Base-by-base conservation (phyloP, 2,888 invertebrate genomes). In the Hirtodrosophila trivittata region DNA sequence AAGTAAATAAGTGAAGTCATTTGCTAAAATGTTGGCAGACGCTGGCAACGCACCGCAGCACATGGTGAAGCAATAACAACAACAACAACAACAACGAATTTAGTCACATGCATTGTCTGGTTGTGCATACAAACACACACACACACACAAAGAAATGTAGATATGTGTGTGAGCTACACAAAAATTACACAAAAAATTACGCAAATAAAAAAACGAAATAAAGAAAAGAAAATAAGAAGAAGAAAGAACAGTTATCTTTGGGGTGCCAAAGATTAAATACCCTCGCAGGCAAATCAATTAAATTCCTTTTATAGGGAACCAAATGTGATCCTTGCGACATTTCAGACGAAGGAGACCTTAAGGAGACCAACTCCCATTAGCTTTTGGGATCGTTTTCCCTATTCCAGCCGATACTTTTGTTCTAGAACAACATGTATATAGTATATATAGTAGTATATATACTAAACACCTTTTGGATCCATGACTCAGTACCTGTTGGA, bases 1-100 rank as follows among this genome's bases (percentile, higher is more conserved):
- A 70, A 69, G 66, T 69, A 65, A 67, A 67, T 68, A 73, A 76
- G 85, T 88, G 78, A 88, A 89, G 89, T 88, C 87, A 86, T 89
- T 88, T 89, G 87, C 78, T 73, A 75, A 85, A 87, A 83, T 77
- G 70, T 77, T 71, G 71, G 66, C 70, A 46, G 69, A 67, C 67
- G 64, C n/a, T 28, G 28, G 62, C 69, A 58, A 60, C 58, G 60
- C 68, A 66, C 25, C 51, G 21, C 58, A 64, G 46, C 52, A 76
- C 67, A 82, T 82, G 71, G 71, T 77, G 72, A 46, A 56, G 55
- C 76, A 74, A 56, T 33, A 51, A 49, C 28, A 39, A 41, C 18
- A 39, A 41, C 37, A 39, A 46, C 37, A 54, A 51, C 26, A 56
- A 14, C 21, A 50, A 47, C 37, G 47, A 41, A 12, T 60, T 66